A percentile compares a stretch with the other conserved stretches of the same genome.
These are phyloP conservation scores for Eciton burchellii DNA, from an alignment of 1,140 invertebrate species.

Conservation along the genomic window DNA sequence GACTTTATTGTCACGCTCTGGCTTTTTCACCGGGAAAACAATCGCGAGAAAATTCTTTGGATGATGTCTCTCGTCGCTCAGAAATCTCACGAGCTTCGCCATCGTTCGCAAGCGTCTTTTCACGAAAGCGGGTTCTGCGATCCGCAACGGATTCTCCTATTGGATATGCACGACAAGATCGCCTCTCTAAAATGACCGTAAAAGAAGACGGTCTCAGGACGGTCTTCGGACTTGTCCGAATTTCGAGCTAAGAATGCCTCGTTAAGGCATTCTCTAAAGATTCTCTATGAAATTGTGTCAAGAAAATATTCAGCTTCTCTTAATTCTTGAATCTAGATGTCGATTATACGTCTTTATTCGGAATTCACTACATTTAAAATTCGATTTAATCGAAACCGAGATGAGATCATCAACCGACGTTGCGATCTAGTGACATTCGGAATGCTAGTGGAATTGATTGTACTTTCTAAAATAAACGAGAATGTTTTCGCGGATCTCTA, in stretches of 20 bases:
- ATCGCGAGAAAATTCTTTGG: conserved; percentile 63
- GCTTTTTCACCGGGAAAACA: conserved; percentile 36
- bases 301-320: background rate
- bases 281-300: background rate
- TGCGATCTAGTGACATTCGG: background rate
- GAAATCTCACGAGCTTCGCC: conserved; percentile 38
- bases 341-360: background rate
- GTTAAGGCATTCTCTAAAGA: too few species aligned
- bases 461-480: background rate
- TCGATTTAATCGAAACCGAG: background rate
- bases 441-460: background rate
- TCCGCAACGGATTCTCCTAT: conserved; percentile 19
- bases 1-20: background rate
- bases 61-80: conserved; percentile 39
- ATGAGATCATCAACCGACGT: background rate
- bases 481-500: background rate
- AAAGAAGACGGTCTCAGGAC: background rate
- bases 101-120: background rate
- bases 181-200: background rate
- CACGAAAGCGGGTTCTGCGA: conserved; percentile 38
- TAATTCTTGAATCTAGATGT: background rate
- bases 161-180: background rate
- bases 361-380: background rate
- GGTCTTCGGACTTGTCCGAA: background rate
- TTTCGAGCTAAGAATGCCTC: background rate